Evolutionary conservation across 2,888 invertebrate genomes (phyloP).

Genomic region (Eugnorisma glareosa): DNA sequence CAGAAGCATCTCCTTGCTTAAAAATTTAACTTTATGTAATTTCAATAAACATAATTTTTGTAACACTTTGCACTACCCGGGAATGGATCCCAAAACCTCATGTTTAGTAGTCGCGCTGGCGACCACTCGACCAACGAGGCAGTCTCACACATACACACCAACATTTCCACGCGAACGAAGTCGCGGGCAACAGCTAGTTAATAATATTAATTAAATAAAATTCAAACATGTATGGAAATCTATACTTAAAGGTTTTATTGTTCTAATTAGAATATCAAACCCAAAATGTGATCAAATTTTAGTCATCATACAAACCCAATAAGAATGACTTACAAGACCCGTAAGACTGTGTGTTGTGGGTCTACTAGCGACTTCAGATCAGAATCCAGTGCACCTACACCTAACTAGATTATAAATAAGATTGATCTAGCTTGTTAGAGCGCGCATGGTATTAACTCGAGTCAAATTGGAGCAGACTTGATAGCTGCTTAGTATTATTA

Average conservation of each 20-base stretch:
- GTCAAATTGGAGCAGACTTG: constrained; percentile 6
- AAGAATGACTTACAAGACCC: not conserved
- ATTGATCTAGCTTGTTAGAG: constrained; percentile 28
- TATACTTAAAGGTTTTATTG: not conserved
- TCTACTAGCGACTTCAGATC: not conserved
- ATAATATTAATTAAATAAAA: too few species aligned
- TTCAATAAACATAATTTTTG: too few species aligned
- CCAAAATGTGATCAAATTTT: not conserved
- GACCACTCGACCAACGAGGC: too few species aligned
- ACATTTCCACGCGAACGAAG: too few species aligned
- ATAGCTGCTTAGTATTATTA: not conserved
- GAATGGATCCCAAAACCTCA: too few species aligned
- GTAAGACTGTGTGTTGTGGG: not conserved
- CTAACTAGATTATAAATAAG: constrained; percentile 12
- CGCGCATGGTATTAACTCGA: not conserved
- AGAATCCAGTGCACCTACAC: not conserved
- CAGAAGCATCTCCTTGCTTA: too few species aligned
- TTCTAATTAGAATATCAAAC: not conserved
- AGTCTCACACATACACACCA: too few species aligned
- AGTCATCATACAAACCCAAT: not conserved
- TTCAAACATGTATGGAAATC: not conserved
- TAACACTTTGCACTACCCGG: too few species aligned
- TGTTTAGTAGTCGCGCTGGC: too few species aligned
- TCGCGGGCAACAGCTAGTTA: too few species aligned
- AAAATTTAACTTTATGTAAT: too few species aligned